Conservation (phyloP, 2,113 vertebrate genomes). For the Myodes glareolus region DNA sequence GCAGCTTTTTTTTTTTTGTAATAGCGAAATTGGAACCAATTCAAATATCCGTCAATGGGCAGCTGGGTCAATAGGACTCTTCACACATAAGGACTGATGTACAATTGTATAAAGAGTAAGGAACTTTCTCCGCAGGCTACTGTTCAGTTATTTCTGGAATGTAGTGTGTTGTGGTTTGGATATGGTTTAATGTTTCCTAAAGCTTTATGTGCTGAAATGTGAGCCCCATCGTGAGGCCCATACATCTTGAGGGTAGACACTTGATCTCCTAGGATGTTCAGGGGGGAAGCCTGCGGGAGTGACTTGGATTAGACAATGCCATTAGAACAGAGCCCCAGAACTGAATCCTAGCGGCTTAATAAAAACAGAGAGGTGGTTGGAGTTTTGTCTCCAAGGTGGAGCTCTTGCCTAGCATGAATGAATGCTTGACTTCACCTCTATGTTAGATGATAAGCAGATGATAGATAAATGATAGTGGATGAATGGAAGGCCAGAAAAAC, state of each 20-base stretch:
- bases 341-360: background rate
- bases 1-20: background rate
- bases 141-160: background rate
- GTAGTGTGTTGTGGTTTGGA: background rate
- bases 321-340: background rate
- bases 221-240: too few relatives aligned
- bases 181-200: background rate
- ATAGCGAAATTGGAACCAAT: conserved; percentile 19
- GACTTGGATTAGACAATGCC: background rate
- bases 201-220: background rate
- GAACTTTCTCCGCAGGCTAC: background rate
- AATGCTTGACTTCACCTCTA: background rate
- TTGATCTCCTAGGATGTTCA: background rate
- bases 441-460: background rate
- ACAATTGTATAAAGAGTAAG: background rate
- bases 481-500: background rate
- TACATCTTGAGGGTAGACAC: background rate
- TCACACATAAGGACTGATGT: background rate
- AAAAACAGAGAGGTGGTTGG: background rate
- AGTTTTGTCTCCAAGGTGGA: background rate
- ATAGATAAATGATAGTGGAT: background rate
- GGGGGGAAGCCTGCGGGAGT: background rate
- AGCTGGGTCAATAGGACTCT: background rate
- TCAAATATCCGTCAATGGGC: background rate
- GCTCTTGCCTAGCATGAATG: too few relatives aligned